A percentile compares a stretch with the other conserved stretches of the same genome.
Evolutionary conservation across 2,888 invertebrate species (phyloP).

Genomic region (Crepidodera aurea): DNA sequence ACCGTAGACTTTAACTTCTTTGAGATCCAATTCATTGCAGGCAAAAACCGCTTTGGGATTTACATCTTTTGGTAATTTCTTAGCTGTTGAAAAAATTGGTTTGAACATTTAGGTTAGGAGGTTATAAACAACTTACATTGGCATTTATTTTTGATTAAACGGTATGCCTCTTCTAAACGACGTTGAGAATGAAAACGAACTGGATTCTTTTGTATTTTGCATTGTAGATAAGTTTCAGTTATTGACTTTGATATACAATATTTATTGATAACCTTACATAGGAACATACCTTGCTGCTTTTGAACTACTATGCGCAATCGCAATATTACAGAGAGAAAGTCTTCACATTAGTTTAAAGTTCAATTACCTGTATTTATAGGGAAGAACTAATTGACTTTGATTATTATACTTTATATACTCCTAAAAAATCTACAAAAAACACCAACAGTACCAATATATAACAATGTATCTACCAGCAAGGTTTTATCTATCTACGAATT

Average conservation of each 20-base stretch:
- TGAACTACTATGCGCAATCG: neutral
- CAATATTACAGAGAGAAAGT: neutral
- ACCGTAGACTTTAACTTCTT: slow-evolving; percentile 92
- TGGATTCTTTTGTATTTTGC: slow-evolving; percentile 21
- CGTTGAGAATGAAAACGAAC: slow-evolving; percentile 49
- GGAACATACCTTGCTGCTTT: slow-evolving; percentile 16
- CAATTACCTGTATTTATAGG: too few relatives aligned
- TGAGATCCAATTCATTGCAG: slow-evolving; percentile 92
- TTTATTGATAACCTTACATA: slow-evolving; percentile 31
- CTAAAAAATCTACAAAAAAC: too few relatives aligned
- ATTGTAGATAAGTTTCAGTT: slow-evolving; percentile 17
- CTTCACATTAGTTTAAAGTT: neutral
- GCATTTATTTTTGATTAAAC: slow-evolving; percentile 73
- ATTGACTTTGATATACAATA: slow-evolving; percentile 23
- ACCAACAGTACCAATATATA: too few relatives aligned
- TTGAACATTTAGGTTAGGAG: slow-evolving; percentile 9
- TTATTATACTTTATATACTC: too few relatives aligned
- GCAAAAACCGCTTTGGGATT: slow-evolving; percentile 91
- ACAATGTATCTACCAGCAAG: too few relatives aligned
- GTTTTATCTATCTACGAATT: too few relatives aligned
- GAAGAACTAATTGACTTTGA: too few relatives aligned
- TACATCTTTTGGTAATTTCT: slow-evolving; percentile 87
- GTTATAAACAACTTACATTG: slow-evolving; percentile 68
- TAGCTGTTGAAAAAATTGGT: slow-evolving; percentile 66
- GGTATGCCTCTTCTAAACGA: slow-evolving; percentile 67